Base-by-base conservation (phyloP, 2,797 vertebrate species). In the Telmatherina bonti region DNA sequence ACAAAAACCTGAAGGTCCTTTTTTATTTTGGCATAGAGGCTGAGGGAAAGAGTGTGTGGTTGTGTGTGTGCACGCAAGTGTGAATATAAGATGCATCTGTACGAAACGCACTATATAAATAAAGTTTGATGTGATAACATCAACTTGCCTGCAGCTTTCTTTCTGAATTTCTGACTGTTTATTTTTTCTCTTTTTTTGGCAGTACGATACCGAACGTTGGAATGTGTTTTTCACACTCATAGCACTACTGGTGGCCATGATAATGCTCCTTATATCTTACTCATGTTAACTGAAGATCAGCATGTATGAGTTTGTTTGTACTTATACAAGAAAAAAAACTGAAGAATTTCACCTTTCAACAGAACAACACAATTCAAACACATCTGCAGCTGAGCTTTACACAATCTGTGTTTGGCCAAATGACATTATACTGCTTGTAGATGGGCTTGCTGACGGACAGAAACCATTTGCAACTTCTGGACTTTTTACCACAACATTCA, bases 381-480 rank as follows among this genome's bases (percentile, higher is more conserved):
- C 10, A 43, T 51, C 22, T 22, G 11, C 3, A 51, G 9, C 22
- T 51, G 4, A 24, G 22, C 22, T 24, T 22, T 51, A 12, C 47
- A 51, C 18, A 62, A 41, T 65, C 12, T 47, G 49, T 36, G 26
- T 31, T 5, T 13, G 9, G 43, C 16, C 65, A 15, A 63, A 12
- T 26, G 15, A 30, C 16, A 63, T 68, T 16, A 55, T 15, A 61
- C 26, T 29, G 67, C 24, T 57, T 36, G 79, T 55, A n/a, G 52
- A 75, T 38, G 18, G 41, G 78, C n/a, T 52, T 7, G 3, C 18
- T 69, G 75, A 82, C 41, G 56, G 67, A 76, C 18, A 33, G 13
- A n/a, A 56, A 72, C 24, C 18, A 66, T 16, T 12, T 12, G n/a
- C 38, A n/a, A 57, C 1, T 3, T 45, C 38, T 0, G 24, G 43